Evolutionary conservation across 2,797 vertebrate species (phyloP).

Genomic region (Onychomys arenicola): DNA sequence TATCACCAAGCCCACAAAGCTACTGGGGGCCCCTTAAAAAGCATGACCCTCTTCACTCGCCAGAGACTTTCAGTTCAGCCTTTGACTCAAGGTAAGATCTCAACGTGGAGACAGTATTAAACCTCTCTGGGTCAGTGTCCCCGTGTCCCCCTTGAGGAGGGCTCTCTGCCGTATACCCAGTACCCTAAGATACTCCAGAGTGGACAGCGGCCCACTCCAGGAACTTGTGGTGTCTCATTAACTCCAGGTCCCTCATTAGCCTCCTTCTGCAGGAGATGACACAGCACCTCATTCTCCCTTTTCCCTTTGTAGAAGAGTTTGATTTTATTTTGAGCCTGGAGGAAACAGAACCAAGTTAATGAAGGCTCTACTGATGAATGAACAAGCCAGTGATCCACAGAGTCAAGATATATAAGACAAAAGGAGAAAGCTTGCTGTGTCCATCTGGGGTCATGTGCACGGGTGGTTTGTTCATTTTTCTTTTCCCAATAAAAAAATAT

Average conservation of each 20-base stretch:
- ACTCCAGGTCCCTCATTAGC: background rate
- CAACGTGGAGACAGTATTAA: background rate
- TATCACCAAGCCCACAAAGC: slow-evolving; percentile 91
- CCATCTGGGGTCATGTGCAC: background rate
- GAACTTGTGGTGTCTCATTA: background rate
- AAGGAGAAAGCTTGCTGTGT: background rate
- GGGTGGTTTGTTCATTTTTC: background rate
- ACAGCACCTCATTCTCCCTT: slow-evolving; percentile 42
- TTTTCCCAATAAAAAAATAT: slow-evolving; percentile 72
- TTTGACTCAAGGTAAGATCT: slow-evolving; percentile 91
- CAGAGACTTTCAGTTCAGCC: slow-evolving; percentile 96
- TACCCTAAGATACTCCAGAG: background rate
- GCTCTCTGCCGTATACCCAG: accelerated
- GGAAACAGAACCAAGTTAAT: slow-evolving; percentile 88
- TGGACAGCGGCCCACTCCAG: background rate
- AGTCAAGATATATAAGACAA: background rate
- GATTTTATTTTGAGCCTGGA: slow-evolving; percentile 95
- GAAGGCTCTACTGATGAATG: background rate
- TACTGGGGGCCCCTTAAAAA: slow-evolving; percentile 91
- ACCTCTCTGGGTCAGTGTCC: background rate
- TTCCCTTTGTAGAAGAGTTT: slow-evolving; percentile 92
- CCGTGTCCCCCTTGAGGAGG: background rate
- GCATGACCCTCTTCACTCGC: slow-evolving; percentile 93
- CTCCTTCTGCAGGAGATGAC: background rate
- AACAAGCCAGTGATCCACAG: background rate